phyloP scores from a whole-genome alignment of 2,113 vertebrate species.

The Amphiprion percula region DNA sequence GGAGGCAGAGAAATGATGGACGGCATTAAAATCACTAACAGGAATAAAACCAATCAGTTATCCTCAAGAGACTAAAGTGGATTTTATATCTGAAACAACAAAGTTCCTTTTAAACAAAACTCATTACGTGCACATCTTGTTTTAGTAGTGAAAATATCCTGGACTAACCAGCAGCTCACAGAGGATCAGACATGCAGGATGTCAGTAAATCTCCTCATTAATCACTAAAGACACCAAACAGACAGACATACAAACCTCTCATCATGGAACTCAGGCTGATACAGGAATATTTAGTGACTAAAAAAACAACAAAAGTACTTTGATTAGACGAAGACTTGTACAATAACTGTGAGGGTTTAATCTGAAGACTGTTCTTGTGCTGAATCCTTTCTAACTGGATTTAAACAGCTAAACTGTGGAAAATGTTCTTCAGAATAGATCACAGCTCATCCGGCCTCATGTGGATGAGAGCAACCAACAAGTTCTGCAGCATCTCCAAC shows the following conservation, averaged over 20 bases:
- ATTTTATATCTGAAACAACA: neutral
- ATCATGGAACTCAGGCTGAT: neutral
- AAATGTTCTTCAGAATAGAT: neutral
- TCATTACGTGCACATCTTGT: too few relatives aligned
- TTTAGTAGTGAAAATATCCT: conserved; percentile 3
- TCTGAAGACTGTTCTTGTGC: too few relatives aligned
- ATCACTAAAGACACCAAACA: conserved; percentile 12
- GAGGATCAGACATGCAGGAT: conserved; percentile 34
- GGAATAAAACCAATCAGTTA: neutral
- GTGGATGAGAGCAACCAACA: neutral
- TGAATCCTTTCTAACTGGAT: neutral
- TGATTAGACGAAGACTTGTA: too few relatives aligned
- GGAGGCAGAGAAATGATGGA: neutral
- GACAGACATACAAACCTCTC: conserved; percentile 2
- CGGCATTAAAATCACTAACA: neutral
- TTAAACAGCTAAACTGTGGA: neutral
- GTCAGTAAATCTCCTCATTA: conserved; percentile 44
- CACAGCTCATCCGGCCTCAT: neutral
- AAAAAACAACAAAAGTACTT: neutral
- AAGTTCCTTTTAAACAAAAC: neutral
- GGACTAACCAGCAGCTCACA: conserved; percentile 31
- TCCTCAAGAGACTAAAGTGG: neutral
- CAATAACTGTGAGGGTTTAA: too few relatives aligned
- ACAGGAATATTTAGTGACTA: neutral
- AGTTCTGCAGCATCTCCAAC: neutral